Evolutionary conservation across 2,888 invertebrate species (phyloP), one percentile per base, ranked within the genome.

Genomic region (Eumacrocentrus americanus): DNA sequence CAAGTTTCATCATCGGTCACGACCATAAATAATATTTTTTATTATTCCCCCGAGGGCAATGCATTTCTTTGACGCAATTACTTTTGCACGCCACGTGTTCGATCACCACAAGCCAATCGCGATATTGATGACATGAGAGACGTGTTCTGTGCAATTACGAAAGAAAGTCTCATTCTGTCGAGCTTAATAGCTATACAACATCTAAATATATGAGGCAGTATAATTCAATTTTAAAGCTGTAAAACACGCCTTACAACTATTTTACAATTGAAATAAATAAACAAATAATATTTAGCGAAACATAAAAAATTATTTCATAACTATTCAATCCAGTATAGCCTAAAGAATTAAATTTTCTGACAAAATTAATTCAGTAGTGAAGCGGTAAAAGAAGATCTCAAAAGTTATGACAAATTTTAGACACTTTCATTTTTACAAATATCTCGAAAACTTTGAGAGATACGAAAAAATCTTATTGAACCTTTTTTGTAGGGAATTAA

Each of bases 161-260:
- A 55, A 46, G 55, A 46, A 55, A 55, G 44, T 55, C 14, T 35
- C 44, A 54, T 54, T 44, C 46, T 35, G 35, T 46, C 22, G 18
- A 42, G 29, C 16, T 54, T 55, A 46, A 55, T 55, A 46, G 46
- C 29, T 14, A 11, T n/a, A n/a, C n/a, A n/a, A 34, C 25, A 54
- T 44, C 20, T 22, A 54, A 54, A 29, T 54, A 54, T 25, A 29
- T 44, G 54, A 22, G 22, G 20, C 12, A n/a, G n/a, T n/a, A n/a
- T n/a, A n/a, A n/a, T n/a, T n/a, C n/a, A n/a, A n/a, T n/a, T n/a
- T n/a, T n/a, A n/a, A n/a, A n/a, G n/a, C n/a, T n/a, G n/a, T n/a
- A n/a, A n/a, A n/a, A n/a, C n/a, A n/a, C n/a, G n/a, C n/a, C n/a
- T n/a, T n/a, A n/a, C n/a, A n/a, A n/a, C n/a, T n/a, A n/a, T n/a